Conservation (phyloP, 1,140 invertebrate species). For the Propsilocerus akamusi region DNA sequence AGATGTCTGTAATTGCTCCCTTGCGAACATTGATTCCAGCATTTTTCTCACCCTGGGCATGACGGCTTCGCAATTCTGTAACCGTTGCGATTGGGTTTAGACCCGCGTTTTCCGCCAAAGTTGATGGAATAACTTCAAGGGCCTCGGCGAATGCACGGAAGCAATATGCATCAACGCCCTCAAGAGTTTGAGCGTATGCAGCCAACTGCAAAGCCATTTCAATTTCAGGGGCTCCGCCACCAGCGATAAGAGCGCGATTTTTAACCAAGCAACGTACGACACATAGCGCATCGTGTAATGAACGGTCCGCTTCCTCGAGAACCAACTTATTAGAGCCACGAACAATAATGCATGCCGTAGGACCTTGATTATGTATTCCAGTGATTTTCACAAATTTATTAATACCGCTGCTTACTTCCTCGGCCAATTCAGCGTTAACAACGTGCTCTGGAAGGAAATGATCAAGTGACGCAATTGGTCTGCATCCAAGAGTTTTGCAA, state of each 20-base stretch:
- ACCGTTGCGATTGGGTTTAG: constrained; percentile 94
- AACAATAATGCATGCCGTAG: constrained; percentile 84
- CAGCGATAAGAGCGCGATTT: constrained; percentile 74
- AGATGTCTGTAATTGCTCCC: constrained; percentile 89
- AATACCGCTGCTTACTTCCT: constrained; percentile 78
- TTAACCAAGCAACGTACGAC: constrained; percentile 95
- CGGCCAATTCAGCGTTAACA: constrained; percentile 81
- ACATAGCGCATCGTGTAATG: constrained; percentile 95
- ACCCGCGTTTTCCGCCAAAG: constrained; percentile 98
- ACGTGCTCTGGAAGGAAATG: constrained; percentile 89
- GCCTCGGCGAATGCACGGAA: constrained; percentile 89
- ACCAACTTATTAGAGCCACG: constrained; percentile 96
- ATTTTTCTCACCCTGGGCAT: constrained; percentile 64
- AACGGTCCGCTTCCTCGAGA: constrained; percentile 85
- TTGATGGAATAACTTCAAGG: constrained; percentile 92
- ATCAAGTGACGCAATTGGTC: constrained; percentile 95
- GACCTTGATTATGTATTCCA: constrained; percentile 72
- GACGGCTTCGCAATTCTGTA: constrained; percentile 87
- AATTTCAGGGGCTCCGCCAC: constrained; percentile 95
- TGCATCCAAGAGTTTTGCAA: constrained; percentile 85
- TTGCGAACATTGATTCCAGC: constrained; percentile 95
- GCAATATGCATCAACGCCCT: constrained; percentile 90
- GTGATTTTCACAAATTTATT: constrained; percentile 92
- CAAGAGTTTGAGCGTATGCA: constrained; percentile 61
- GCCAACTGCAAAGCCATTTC: constrained; percentile 77